Conservation (phyloP, 1,140 invertebrate genomes). For the Drosophila subpulchrella region DNA sequence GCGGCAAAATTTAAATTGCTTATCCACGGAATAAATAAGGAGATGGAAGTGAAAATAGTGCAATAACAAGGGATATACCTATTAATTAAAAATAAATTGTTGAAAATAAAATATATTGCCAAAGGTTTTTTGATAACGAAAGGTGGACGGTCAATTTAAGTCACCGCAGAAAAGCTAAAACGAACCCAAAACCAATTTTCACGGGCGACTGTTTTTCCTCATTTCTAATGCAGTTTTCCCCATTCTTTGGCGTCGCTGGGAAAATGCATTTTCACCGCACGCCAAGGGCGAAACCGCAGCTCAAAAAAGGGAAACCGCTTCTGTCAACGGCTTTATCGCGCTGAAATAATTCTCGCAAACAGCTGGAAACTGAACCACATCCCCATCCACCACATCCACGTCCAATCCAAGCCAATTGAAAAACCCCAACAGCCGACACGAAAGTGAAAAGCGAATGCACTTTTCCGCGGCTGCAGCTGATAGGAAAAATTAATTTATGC, state of each 20-base stretch:
- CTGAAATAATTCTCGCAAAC: constrained; percentile 57
- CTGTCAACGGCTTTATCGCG: constrained; percentile 45
- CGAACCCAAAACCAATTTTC: constrained; percentile 28
- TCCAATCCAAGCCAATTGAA: constrained; percentile 9
- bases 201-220: constrained; percentile 45
- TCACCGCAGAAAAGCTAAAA: constrained; percentile 4
- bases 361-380: constrained; percentile 47
- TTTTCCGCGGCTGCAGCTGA: constrained; percentile 57
- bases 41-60: background rate
- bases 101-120: no score
- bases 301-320: constrained; percentile 45
- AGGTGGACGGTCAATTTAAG: background rate
- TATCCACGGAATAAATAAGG: background rate
- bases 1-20: background rate
- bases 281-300: constrained; percentile 31
- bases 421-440: constrained; percentile 24
- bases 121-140: background rate
- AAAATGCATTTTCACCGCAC: constrained; percentile 64
- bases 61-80: background rate
- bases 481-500: constrained; percentile 72
- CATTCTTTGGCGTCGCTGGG: constrained; percentile 38
- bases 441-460: constrained; percentile 71
- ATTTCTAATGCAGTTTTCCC: constrained; percentile 59
- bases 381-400: background rate
- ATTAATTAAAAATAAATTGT: no score